Conservation (phyloP, 2,888 invertebrate species). For the Notodromas monacha region DNA sequence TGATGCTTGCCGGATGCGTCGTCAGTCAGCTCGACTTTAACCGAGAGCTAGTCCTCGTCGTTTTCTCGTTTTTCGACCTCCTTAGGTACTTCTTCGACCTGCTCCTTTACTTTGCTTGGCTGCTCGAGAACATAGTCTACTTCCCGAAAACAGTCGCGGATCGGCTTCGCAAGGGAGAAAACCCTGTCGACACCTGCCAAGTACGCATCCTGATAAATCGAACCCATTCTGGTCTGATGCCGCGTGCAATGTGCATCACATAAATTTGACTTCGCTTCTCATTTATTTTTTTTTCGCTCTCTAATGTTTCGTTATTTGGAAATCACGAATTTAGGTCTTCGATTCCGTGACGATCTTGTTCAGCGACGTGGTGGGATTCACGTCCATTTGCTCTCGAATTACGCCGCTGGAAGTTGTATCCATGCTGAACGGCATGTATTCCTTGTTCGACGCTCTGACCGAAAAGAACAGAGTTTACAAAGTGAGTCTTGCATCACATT, state of each 20-base stretch:
- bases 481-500: slow-evolving; percentile 21
- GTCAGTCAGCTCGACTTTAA: slow-evolving; percentile 72
- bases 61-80: slow-evolving; percentile 25
- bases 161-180: slow-evolving; percentile 62
- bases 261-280: neutral
- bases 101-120: too few species aligned
- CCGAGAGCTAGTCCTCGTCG: too few species aligned
- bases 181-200: slow-evolving; percentile 84
- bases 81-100: too few species aligned
- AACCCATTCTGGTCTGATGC: too few species aligned
- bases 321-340: too few species aligned
- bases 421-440: slow-evolving; percentile 88
- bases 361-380: slow-evolving; percentile 90
- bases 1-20: slow-evolving; percentile 77
- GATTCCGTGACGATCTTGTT: slow-evolving; percentile 80
- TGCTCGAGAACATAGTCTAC: slow-evolving; percentile 74
- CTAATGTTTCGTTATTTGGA: too few species aligned
- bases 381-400: slow-evolving; percentile 77
- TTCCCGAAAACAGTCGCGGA: slow-evolving; percentile 91
- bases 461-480: slow-evolving; percentile 78
- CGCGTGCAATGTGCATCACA: too few species aligned
- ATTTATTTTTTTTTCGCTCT: neutral
- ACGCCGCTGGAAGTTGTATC: slow-evolving; percentile 91
- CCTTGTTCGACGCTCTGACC: slow-evolving; percentile 75
- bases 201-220: too few species aligned